These are phyloP conservation scores for Trichonephila inaurata DNA, from an alignment of 1,140 invertebrate species.

Conservation along the genomic window DNA sequence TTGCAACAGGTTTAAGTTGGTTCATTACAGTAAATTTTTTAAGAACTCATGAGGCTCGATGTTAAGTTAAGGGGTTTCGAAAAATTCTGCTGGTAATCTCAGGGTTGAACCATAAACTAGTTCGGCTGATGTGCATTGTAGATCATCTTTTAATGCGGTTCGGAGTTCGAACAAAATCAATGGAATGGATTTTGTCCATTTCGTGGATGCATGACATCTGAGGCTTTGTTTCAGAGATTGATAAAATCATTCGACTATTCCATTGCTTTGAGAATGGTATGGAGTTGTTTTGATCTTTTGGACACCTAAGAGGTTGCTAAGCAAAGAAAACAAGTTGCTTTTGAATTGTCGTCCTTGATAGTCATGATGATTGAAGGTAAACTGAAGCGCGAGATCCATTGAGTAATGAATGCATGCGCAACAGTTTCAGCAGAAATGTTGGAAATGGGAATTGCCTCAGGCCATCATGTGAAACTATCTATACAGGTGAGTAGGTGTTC, in stretches of 20 bases:
- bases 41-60: too few species aligned
- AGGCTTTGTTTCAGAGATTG: too few species aligned
- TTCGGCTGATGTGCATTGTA: too few species aligned
- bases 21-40: too few species aligned
- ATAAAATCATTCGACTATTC: too few species aligned
- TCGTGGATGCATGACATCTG: conserved; percentile 76
- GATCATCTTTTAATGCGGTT: not conserved
- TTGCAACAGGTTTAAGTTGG: too few species aligned
- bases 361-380: too few species aligned
- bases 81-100: too few species aligned
- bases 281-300: not conserved
- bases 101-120: too few species aligned
- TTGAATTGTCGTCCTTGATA: conserved; percentile 80
- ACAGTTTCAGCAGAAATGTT: conserved; percentile 78
- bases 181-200: not conserved
- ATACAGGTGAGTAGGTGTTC: conserved; percentile 81
- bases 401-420: conserved; percentile 78
- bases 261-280: conserved; percentile 66
- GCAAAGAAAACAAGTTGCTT: not conserved
- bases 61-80: too few species aligned
- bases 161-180: conserved; percentile 74
- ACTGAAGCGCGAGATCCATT: conserved; percentile 79
- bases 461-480: too few species aligned
- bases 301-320: not conserved
- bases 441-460: too few species aligned